Evolutionary conservation across 2,113 vertebrate species (phyloP).

Genomic region (Anolis sagrei): DNA sequence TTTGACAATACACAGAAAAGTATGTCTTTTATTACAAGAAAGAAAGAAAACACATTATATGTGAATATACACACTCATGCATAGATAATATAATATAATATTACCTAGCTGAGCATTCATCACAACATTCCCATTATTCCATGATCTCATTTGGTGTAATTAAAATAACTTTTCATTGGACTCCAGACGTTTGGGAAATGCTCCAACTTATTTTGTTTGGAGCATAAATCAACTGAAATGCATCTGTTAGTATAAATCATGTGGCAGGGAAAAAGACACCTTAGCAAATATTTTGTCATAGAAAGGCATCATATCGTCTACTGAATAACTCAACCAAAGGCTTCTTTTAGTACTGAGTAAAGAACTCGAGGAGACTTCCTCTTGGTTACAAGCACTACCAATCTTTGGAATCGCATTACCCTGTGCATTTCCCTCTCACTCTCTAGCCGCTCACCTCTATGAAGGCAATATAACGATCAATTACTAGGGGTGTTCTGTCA

Average conservation of each 20-base stretch:
- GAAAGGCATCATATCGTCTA: not conserved
- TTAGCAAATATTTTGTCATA: not conserved
- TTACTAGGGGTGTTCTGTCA: too few relatives aligned
- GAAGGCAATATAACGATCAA: not conserved
- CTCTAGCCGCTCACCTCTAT: not conserved
- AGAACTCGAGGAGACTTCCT: too few relatives aligned
- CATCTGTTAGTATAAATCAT: conserved; percentile 19
- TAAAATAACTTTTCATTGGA: conserved; percentile 29
- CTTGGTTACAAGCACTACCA: too few relatives aligned
- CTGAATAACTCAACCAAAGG: not conserved
- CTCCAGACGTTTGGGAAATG: conserved; percentile 34
- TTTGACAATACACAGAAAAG: too few relatives aligned
- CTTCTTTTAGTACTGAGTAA: not conserved
- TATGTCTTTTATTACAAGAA: not conserved
- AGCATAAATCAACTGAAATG: conserved; percentile 18
- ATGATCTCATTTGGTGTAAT: conserved; percentile 34
- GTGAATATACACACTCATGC: too few relatives aligned
- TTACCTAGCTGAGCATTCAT: conserved; percentile 29
- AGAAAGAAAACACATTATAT: not conserved
- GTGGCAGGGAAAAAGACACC: not conserved
- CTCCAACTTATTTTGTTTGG: conserved; percentile 27
- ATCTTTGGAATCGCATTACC: not conserved
- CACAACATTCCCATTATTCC: conserved; percentile 7
- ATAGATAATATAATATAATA: too few relatives aligned
- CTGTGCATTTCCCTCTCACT: not conserved